These are phyloP conservation scores for Trichonephila clavata DNA, from an alignment of 1,140 invertebrate species.

Conservation along the genomic window DNA sequence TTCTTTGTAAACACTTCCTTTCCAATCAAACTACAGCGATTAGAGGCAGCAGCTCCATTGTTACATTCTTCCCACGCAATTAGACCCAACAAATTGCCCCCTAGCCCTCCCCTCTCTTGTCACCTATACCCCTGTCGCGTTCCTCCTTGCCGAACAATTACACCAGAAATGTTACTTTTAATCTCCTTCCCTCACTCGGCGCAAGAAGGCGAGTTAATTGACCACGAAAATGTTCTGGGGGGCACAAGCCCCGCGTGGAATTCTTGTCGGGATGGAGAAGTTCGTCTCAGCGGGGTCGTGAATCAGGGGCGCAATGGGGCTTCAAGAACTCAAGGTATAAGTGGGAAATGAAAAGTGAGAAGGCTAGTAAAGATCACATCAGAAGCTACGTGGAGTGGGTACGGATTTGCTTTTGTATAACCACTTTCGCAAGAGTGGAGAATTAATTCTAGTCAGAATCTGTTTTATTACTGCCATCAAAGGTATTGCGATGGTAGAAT, in stretches of 20 bases:
- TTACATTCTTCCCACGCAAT: constrained; percentile 63
- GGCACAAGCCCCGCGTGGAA: not conserved
- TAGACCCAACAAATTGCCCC: constrained; percentile 55
- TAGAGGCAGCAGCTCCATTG: not conserved
- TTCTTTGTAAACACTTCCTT: constrained; percentile 24
- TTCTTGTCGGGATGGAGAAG: not conserved
- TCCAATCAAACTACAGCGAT: constrained; percentile 61
- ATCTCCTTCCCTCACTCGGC: constrained; percentile 7
- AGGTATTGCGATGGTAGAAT: not conserved
- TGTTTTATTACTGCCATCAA: not conserved
- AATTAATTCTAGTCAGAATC: not conserved
- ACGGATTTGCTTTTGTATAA: not conserved
- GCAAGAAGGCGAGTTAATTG: constrained; percentile 47
- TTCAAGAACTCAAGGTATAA: not conserved
- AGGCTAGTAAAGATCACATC: not conserved
- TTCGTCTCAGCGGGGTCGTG: constrained; percentile 21
- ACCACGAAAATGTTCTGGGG: constrained; percentile 52
- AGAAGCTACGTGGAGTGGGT: constrained; percentile 13
- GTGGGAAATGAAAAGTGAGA: constrained; percentile 16
- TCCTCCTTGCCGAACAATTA: constrained; percentile 37
- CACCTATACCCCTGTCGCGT: constrained; percentile 23
- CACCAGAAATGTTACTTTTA: constrained; percentile 61
- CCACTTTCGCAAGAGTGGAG: not conserved
- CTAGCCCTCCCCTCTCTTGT: not conserved
- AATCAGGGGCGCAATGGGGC: constrained; percentile 59